phyloP scores from a whole-genome alignment of 2,888 invertebrate genomes.

The Orgyia antiqua region DNA sequence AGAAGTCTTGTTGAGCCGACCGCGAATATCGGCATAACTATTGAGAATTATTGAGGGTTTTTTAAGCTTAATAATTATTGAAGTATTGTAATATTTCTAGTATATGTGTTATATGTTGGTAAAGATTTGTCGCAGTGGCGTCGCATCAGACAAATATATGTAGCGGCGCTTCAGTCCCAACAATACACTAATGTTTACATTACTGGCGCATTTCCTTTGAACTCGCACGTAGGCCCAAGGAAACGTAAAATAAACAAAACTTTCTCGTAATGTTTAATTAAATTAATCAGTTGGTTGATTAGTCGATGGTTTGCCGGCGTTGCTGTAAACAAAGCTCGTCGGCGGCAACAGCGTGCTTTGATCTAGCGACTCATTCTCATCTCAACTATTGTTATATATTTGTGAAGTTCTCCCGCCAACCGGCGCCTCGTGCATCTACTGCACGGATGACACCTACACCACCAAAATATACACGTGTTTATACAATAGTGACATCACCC shows the following conservation, averaged over 20 bases:
- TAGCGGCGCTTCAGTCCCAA: conserved; percentile 42
- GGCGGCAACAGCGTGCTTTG: conserved; percentile 56
- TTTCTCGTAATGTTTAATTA: conserved; percentile 79
- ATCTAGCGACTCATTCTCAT: conserved; percentile 53
- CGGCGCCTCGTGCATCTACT: conserved; percentile 28
- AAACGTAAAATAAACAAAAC: conserved; percentile 75
- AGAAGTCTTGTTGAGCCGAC: too few relatives aligned
- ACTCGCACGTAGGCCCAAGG: conserved; percentile 76
- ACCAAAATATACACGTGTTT: too few relatives aligned
- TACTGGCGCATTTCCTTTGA: conserved; percentile 70
- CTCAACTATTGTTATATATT: conserved; percentile 58
- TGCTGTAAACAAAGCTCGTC: conserved; percentile 66
- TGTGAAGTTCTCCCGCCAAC: conserved; percentile 29
- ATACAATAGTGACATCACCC: background rate
- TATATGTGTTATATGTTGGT: too few relatives aligned
- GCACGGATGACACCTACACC: background rate
- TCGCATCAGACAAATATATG: conserved; percentile 23
- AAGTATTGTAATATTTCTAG: too few relatives aligned
- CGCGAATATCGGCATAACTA: too few relatives aligned
- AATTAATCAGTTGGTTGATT: conserved; percentile 78
- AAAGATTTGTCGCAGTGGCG: conserved; percentile 21
- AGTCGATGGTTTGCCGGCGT: conserved; percentile 70
- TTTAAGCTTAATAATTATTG: too few relatives aligned
- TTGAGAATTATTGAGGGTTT: too few relatives aligned
- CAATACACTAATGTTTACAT: conserved; percentile 65